Percentiles rank a stretch among this genome's conserved stretches.
Evolutionary conservation across 2,113 vertebrate species (phyloP).

Genomic region (Pomatorhinus ruficollis): DNA sequence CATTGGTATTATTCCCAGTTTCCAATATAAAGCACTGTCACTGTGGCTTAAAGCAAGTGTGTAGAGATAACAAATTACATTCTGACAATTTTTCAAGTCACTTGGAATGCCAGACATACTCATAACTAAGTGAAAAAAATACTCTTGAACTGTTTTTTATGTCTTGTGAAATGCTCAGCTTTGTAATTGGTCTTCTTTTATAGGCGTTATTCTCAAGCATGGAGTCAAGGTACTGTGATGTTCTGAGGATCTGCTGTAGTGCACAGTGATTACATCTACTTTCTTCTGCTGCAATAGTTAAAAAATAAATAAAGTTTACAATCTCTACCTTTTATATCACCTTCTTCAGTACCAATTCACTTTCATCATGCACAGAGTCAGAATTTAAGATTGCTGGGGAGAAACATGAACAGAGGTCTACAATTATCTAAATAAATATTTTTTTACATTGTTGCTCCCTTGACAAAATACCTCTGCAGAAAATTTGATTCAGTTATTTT

Average conservation of each 20-base stretch:
- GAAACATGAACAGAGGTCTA: neutral
- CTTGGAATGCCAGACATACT: neutral
- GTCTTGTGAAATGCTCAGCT: neutral
- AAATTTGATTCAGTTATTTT: neutral
- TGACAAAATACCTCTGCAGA: neutral
- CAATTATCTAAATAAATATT: neutral
- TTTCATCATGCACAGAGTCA: neutral
- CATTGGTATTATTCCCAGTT: neutral
- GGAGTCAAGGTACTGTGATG: neutral
- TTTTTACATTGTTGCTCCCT: neutral
- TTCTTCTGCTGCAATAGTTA: neutral
- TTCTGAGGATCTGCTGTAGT: neutral
- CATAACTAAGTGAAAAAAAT: constrained; percentile 1
- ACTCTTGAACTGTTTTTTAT: neutral
- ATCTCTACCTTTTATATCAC: neutral
- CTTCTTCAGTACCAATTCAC: neutral
- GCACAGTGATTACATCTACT: neutral
- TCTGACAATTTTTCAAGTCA: neutral
- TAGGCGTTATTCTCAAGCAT: neutral
- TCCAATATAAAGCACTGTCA: neutral
- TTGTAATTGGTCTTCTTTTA: constrained; percentile 7
- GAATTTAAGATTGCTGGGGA: neutral
- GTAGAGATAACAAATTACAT: neutral
- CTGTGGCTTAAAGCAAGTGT: neutral
- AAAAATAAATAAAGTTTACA: neutral